Evolutionary conservation across 1,140 invertebrate genomes (phyloP), one percentile per base, ranked within the genome.

Genomic region (Dufourea novaeangliae): DNA sequence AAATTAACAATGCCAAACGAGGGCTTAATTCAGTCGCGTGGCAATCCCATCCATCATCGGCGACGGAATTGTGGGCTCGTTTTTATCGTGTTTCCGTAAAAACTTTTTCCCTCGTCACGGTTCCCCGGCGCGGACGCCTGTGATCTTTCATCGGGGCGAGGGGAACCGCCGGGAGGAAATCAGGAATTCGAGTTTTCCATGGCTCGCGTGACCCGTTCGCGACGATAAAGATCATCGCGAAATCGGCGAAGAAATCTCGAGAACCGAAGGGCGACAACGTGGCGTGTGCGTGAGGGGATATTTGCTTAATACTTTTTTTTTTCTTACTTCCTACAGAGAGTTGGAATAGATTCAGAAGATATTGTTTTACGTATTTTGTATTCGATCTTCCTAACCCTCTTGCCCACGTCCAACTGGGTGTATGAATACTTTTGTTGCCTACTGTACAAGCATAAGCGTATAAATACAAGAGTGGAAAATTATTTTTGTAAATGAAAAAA

Each of bases 11-110:
- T 17, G 54, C 25, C 25, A 29, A 29, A 56, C 54, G 54, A 56
- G 54, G 54, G 27, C 54, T 56, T 27, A 56, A 56, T 56, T 14
- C 27, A 3, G 54, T 29, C 12, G 54, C 54, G 46, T n/a, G 54
- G 12, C 27, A 27, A 20, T 5, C 14, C 46, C 46, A 50, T 56
- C 54, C 25, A 56, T 56, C 54, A 56, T 56, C 27, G 27, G 20
- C 10, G 52, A 54, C 52, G 25, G 52, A 54, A 54, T 54, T 54
- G 54, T 27, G 0, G 25, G 54, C 12, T 56, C 54, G 54, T 56
- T 56, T 56, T 56, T 56, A 56, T 39, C 56, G 32, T 25, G 39
- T 63, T 71, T 12, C 34, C 17, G 41, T 59, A 22, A 41, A 74
- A 32, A 22, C 14, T 27, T 50, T 63, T 22, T 14, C n/a, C 2